These are phyloP conservation scores for Pseudorectes ferrugineus DNA, from an alignment of 2,113 vertebrate species.

Conservation along the genomic window DNA sequence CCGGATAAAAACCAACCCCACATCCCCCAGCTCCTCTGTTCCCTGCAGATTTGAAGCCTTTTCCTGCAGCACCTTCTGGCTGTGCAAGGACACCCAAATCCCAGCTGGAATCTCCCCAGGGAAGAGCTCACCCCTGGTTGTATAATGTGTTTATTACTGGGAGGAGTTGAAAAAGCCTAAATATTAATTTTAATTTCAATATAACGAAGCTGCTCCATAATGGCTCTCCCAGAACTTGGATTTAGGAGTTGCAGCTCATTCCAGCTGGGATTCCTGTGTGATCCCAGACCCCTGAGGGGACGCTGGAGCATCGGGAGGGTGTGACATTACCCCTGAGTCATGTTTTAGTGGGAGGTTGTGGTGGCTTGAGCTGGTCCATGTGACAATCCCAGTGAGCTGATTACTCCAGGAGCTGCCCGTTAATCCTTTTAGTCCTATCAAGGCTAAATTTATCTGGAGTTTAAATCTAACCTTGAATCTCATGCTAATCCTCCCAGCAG, in stretches of 20 bases:
- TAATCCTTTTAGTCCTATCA: constrained; percentile 51
- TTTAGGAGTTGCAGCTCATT: neutral
- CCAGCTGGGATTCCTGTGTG: neutral
- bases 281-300: neutral
- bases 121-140: neutral
- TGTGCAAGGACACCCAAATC: neutral
- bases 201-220: fast-evolving
- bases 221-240: neutral
- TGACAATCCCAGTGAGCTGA: neutral
- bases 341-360: neutral
- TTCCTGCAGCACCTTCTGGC: neutral
- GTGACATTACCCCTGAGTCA: neutral
- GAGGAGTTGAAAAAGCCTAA: neutral
- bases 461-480: constrained; percentile 49
- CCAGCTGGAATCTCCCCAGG: neutral
- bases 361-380: neutral
- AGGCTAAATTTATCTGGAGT: constrained; percentile 48
- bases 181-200: fast-evolving
- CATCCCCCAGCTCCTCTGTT: fast-evolving
- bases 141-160: neutral
- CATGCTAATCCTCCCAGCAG: neutral
- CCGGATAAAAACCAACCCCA: neutral
- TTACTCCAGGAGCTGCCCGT: neutral
- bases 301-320: neutral
- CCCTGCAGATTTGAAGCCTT: neutral